A percentile compares a stretch with the other conserved stretches of the same genome.
Evolutionary conservation across 2,797 vertebrate genomes (phyloP).

Genomic region (Chanos chanos): DNA sequence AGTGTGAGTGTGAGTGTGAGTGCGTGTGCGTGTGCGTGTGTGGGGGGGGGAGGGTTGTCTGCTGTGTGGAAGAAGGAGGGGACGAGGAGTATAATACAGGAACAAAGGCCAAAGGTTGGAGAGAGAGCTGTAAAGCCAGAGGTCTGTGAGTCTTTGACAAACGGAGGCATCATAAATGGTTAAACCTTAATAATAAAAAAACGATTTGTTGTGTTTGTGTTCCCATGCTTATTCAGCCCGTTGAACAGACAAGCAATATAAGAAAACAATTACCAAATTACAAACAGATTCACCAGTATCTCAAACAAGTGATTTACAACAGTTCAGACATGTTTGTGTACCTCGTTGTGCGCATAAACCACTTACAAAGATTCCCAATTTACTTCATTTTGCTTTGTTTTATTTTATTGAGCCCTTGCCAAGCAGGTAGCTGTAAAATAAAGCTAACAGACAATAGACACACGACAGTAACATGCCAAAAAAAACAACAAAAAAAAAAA

Average conservation of each 20-base stretch:
- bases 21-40: too few species aligned
- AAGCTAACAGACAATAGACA: too few species aligned
- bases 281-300: too few species aligned
- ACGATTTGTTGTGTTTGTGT: conserved; percentile 5
- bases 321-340: neutral
- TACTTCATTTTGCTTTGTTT: neutral
- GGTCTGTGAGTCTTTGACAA: conserved; percentile 12
- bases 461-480: too few species aligned
- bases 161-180: conserved; percentile 27
- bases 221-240: neutral
- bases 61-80: too few species aligned
- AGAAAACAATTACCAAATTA: neutral
- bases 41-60: too few species aligned
- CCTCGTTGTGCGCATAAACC: neutral
- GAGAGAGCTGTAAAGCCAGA: conserved; percentile 19
- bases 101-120: conserved; percentile 38
- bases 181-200: conserved; percentile 15
- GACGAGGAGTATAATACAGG: neutral
- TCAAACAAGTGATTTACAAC: too few species aligned
- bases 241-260: neutral
- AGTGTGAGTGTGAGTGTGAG: too few species aligned
- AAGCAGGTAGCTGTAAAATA: too few species aligned
- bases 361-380: neutral
- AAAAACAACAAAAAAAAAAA: too few species aligned
- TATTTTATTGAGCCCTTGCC: neutral